Evolutionary conservation across 2,888 invertebrate genomes (phyloP).

Genomic region (Podabrus alpinus): DNA sequence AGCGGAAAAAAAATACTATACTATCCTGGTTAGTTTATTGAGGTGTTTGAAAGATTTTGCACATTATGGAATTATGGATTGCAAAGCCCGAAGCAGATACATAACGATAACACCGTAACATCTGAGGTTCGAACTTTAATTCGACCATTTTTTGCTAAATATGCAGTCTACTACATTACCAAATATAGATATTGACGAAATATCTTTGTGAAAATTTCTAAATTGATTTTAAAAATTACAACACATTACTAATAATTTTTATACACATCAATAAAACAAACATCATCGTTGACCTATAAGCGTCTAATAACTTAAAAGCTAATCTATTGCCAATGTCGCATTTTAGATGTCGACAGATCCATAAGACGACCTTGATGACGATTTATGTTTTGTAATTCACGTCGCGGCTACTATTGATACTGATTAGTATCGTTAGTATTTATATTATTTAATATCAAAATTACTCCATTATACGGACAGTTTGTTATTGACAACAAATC

Average conservation of each 20-base stretch:
- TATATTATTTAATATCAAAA: constrained; percentile 9
- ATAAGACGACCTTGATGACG: background rate
- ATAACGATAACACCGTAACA: too few relatives aligned
- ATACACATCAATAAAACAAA: background rate
- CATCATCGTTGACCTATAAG: background rate
- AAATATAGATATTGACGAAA: background rate
- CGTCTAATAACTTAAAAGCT: background rate
- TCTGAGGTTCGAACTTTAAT: too few relatives aligned
- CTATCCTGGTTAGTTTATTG: too few relatives aligned
- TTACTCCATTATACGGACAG: constrained; percentile 1
- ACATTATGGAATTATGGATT: too few relatives aligned
- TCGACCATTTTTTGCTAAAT: too few relatives aligned
- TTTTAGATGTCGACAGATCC: background rate
- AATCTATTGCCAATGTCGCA: background rate
- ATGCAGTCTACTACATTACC: too few relatives aligned
- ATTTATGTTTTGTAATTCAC: background rate
- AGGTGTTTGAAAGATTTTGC: too few relatives aligned
- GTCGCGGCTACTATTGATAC: constrained; percentile 8
- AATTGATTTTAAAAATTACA: background rate
- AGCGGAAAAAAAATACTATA: too few relatives aligned
- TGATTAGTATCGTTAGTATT: background rate
- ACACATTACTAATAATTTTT: background rate
- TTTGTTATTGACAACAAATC: background rate
- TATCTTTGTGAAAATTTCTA: background rate
- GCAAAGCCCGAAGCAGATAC: too few relatives aligned